phyloP scores from a whole-genome alignment of 2,797 vertebrate species.

The Novumbra hubbsi region DNA sequence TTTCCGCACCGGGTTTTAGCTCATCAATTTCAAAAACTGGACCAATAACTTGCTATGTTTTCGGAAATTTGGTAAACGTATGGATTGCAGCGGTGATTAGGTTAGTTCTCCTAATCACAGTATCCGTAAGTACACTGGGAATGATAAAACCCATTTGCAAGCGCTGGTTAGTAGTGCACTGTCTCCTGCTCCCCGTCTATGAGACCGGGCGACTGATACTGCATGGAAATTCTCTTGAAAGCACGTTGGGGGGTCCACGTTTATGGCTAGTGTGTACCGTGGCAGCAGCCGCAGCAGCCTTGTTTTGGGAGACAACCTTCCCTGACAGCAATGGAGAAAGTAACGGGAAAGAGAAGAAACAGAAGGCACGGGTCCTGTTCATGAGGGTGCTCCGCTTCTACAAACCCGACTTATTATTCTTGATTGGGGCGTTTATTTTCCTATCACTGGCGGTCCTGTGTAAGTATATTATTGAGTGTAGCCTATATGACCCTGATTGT shows the following conservation, averaged over 20 bases:
- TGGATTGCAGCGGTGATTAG: conserved; percentile 61
- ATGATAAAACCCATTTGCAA: not conserved
- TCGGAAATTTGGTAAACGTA: conserved; percentile 27
- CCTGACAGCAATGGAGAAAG: conserved; percentile 40
- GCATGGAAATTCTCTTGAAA: conserved; percentile 38
- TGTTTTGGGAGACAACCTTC: conserved; percentile 69
- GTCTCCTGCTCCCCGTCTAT: conserved; percentile 59
- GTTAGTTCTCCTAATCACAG: conserved; percentile 9
- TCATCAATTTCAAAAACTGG: not conserved
- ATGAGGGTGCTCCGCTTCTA: conserved; percentile 67
- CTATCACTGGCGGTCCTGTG: conserved; percentile 72
- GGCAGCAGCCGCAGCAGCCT: conserved; percentile 56
- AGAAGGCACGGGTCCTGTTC: conserved; percentile 58
- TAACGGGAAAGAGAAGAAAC: conserved; percentile 38
- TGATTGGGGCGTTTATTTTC: conserved; percentile 67
- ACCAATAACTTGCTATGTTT: not conserved
- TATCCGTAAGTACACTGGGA: rapidly evolving
- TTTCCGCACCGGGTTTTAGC: conserved; percentile 39
- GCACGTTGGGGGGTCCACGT: conserved; percentile 13
- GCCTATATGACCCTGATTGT: not conserved
- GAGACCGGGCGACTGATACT: conserved; percentile 53
- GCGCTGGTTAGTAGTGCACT: conserved; percentile 48
- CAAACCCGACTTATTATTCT: conserved; percentile 52
- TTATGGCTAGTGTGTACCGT: conserved; percentile 62
- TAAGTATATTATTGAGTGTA: conserved; percentile 58